Evolutionary conservation across 2,888 invertebrate genomes (phyloP), one percentile per base, ranked within the genome.

Genomic region (Priocnemis perturbator): DNA sequence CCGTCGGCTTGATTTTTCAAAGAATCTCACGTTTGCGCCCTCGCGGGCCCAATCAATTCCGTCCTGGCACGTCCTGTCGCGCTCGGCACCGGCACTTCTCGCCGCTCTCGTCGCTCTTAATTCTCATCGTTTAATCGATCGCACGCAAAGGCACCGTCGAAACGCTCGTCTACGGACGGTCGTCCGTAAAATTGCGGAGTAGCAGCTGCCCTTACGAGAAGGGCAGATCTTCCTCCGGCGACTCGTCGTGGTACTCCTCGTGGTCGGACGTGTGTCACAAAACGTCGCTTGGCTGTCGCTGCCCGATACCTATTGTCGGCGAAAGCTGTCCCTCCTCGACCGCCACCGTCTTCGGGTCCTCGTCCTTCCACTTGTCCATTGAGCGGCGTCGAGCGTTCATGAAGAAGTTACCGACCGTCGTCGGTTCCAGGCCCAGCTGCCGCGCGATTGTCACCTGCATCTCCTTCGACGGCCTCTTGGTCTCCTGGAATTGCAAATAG

Each of bases 371-470:
- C 87, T 98, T 99, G 90, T 99, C 99, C 96, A 96, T 96, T 2
- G 96, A 96, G 78, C 99, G 93, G 82, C 99, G 93, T 71, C 99
- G 93, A n/a, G 99, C 99, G 90, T 99, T 99, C 99, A 99, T 99
- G 91, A 99, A 99, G 93, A 99, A 99, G 90, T 99, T 99, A 60
- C 99, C 98, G 69, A 99, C 98, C 14, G 99, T 99, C 64, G 98
- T 98, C 63, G 98, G 98, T 89, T 98, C 98, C 79, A 99, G 92
- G 74, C 98, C 98, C 84, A 99, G 91, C 89, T 99, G 98, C 81
- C 98, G 93, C 30, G 98, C 98, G 91, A 99, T 99, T 85, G 98
- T 98, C 86, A 98, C 98, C 92, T 99, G 99, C 98, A 99, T 99
- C 91, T 99, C 99, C 91, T 99, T 99, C 81, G 98, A 98, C 83